Percentiles rank a stretch among this genome's conserved stretches.
Evolutionary conservation across 2,797 vertebrate genomes (phyloP).

Genomic region (Coregonus ussuriensis): DNA sequence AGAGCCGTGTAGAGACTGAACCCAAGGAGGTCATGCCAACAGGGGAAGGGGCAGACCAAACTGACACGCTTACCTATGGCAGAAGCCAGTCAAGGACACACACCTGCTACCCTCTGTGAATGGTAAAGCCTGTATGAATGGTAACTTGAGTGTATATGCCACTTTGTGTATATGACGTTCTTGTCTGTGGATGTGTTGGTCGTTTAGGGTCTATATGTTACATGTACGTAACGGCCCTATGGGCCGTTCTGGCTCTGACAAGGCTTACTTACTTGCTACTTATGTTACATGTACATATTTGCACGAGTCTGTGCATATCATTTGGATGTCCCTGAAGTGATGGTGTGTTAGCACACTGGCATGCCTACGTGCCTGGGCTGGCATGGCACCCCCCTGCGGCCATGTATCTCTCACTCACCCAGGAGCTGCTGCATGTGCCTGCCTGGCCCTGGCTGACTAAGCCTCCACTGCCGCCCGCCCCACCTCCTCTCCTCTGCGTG

Average conservation of each 20-base stretch:
- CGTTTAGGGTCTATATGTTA: background rate
- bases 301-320: background rate
- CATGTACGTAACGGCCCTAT: no score
- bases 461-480: conserved; percentile 17
- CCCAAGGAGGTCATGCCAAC: background rate
- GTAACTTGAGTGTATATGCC: background rate
- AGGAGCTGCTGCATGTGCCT: conserved; percentile 21
- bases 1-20: background rate
- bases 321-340: conserved; percentile 4
- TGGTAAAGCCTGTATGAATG: background rate
- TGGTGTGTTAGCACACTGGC: conserved; percentile 32
- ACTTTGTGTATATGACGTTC: background rate
- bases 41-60: background rate
- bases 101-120: background rate
- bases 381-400: conserved; percentile 26
- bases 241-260: background rate
- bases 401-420: conserved; percentile 4
- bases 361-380: conserved; percentile 36
- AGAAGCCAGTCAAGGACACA: background rate
- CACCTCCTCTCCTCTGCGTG: conserved; percentile 26
- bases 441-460: background rate
- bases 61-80: background rate
- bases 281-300: background rate
- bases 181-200: background rate
- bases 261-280: background rate